These are phyloP conservation scores for Odontocerum albicorne DNA, from an alignment of 2,888 invertebrate species.

Conservation along the genomic window DNA sequence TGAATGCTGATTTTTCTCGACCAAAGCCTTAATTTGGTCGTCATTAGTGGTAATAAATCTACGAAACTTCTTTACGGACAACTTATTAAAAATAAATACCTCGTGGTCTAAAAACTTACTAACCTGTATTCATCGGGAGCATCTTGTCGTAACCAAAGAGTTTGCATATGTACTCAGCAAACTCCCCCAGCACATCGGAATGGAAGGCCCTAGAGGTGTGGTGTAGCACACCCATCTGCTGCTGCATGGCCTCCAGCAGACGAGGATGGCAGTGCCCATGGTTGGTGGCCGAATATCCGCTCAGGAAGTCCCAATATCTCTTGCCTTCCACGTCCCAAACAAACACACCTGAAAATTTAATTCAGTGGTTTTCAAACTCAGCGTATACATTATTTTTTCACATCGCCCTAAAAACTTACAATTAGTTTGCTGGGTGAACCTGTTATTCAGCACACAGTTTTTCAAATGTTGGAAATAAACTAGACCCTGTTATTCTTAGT, in stretches of 20 bases:
- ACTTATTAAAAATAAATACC: neutral
- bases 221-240: slow-evolving; percentile 63
- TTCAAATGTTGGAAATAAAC: no score
- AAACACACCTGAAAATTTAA: slow-evolving; percentile 66
- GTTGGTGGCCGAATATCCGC: slow-evolving; percentile 81
- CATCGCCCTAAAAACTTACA: no score
- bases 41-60: no score
- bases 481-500: no score
- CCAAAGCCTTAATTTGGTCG: no score
- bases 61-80: neutral
- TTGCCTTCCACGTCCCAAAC: slow-evolving; percentile 83
- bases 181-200: slow-evolving; percentile 71
- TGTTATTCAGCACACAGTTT: no score
- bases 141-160: slow-evolving; percentile 77
- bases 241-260: slow-evolving; percentile 61
- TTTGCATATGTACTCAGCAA: slow-evolving; percentile 69
- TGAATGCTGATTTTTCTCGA: no score
- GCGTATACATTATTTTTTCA: no score
- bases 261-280: slow-evolving; percentile 80
- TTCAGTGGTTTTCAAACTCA: no score
- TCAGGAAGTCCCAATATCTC: slow-evolving; percentile 75
- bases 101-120: neutral
- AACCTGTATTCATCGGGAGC: slow-evolving; percentile 80
- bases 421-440: no score
- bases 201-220: slow-evolving; percentile 80